Percentiles rank a stretch among this genome's conserved stretches.
Evolutionary conservation across 2,797 vertebrate species (phyloP).

Genomic region (Coracias cyanogaster): DNA sequence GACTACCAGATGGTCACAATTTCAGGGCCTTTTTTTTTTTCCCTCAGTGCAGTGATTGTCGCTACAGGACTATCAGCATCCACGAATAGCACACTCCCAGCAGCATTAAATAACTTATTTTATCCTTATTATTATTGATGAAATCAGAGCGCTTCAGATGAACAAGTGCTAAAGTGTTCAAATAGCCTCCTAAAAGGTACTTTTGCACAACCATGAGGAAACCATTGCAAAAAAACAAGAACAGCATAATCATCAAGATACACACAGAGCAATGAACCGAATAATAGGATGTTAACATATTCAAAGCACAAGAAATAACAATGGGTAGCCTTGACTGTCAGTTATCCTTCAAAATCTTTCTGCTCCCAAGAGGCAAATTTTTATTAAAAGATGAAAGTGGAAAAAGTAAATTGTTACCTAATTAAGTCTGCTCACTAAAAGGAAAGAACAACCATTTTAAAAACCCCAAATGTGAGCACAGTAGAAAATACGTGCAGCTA

Average conservation of each 20-base stretch:
- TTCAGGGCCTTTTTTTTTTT: neutral
- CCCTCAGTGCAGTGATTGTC: neutral
- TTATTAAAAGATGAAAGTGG: constrained; percentile 39
- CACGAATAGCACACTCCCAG: neutral
- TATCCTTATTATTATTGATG: constrained; percentile 2
- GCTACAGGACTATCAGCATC: neutral
- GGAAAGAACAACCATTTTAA: neutral
- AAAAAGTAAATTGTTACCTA: constrained; percentile 50
- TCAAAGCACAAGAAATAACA: constrained; percentile 44
- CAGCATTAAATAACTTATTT: neutral
- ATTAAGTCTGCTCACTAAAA: constrained; percentile 22
- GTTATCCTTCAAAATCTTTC: constrained; percentile 53
- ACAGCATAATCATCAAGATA: constrained; percentile 6
- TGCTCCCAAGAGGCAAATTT: constrained; percentile 31
- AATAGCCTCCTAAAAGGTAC: neutral
- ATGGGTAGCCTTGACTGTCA: constrained; percentile 51
- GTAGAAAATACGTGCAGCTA: neutral
- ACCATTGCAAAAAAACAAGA: neutral
- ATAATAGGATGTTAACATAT: constrained; percentile 51
- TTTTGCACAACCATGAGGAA: neutral
- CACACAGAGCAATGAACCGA: neutral
- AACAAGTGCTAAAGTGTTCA: neutral
- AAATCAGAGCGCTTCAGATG: neutral
- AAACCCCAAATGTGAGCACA: neutral
- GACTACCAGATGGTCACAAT: neutral